These are phyloP conservation scores for Trichopoda pennipes DNA, from an alignment of 2,888 invertebrate genomes.

Conservation along the genomic window DNA sequence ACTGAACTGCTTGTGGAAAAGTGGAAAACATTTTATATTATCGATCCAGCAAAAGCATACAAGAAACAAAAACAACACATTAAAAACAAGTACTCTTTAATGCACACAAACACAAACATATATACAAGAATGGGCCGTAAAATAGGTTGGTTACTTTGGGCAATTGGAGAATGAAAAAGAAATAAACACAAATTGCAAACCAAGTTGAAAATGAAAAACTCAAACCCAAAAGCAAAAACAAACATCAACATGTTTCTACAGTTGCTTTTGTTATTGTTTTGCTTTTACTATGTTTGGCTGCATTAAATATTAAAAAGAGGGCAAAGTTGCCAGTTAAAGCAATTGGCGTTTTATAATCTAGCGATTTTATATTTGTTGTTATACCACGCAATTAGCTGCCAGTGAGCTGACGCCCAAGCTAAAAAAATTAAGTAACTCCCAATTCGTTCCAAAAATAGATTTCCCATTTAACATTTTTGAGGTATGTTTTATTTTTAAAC, in stretches of 20 bases:
- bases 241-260: neutral
- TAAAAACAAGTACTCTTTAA: constrained; percentile 1
- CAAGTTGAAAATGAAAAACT: constrained; percentile 44
- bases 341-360: no score
- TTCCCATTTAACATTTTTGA: no score
- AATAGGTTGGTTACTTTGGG: constrained; percentile 49
- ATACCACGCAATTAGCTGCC: no score
- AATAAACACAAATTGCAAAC: constrained; percentile 37
- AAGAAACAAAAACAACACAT: constrained; percentile 57
- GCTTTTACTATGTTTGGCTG: neutral
- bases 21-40: constrained; percentile 80
- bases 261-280: neutral
- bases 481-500: no score
- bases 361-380: no score
- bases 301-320: constrained; percentile 22
- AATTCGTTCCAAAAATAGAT: no score
- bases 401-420: no score
- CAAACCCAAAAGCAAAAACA: constrained; percentile 11
- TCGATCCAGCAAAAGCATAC: constrained; percentile 75
- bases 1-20: constrained; percentile 79
- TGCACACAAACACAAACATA: neutral
- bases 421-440: no score
- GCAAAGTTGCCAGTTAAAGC: no score
- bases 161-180: constrained; percentile 49
- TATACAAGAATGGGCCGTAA: constrained; percentile 12